phyloP scores from a whole-genome alignment of 1,140 invertebrate species.

The Lordiphosa stackelbergi region DNA sequence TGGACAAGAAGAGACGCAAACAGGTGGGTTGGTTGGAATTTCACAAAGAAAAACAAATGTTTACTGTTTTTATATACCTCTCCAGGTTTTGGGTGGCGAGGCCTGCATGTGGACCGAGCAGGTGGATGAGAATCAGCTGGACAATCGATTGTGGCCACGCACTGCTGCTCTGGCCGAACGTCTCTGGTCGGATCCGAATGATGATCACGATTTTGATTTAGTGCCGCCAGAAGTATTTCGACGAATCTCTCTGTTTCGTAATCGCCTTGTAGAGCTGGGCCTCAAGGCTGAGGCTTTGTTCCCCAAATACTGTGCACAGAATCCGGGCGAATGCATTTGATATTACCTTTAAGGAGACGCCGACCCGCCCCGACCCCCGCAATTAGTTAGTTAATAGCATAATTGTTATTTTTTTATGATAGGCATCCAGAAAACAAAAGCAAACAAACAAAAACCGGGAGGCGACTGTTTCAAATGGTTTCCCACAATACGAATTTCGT shows the following conservation, averaged over 20 bases:
- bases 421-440: slow-evolving; percentile 21
- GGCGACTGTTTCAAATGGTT: slow-evolving; percentile 52
- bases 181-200: slow-evolving; percentile 75
- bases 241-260: slow-evolving; percentile 74
- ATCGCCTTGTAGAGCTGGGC: slow-evolving; percentile 81
- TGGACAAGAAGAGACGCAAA: slow-evolving; percentile 62
- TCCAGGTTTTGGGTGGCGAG: slow-evolving; percentile 81
- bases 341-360: slow-evolving; percentile 63
- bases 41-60: neutral
- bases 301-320: slow-evolving; percentile 85
- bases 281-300: slow-evolving; percentile 83
- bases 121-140: slow-evolving; percentile 80
- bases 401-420: slow-evolving; percentile 69
- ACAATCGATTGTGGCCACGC: slow-evolving; percentile 84
- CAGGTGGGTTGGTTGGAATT: slow-evolving; percentile 38
- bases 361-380: neutral
- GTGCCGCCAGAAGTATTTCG: slow-evolving; percentile 71
- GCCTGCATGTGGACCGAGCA: slow-evolving; percentile 86
- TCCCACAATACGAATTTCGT: slow-evolving; percentile 47
- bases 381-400: slow-evolving; percentile 67
- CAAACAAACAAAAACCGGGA: slow-evolving; percentile 30
- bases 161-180: slow-evolving; percentile 83
- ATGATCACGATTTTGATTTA: slow-evolving; percentile 68
- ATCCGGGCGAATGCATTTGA: slow-evolving; percentile 78
- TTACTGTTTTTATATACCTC: neutral